A percentile compares a stretch with the other conserved stretches of the same genome.
These are phyloP conservation scores for Crepidodera aurea DNA, from an alignment of 2,888 invertebrate species.

Conservation along the genomic window DNA sequence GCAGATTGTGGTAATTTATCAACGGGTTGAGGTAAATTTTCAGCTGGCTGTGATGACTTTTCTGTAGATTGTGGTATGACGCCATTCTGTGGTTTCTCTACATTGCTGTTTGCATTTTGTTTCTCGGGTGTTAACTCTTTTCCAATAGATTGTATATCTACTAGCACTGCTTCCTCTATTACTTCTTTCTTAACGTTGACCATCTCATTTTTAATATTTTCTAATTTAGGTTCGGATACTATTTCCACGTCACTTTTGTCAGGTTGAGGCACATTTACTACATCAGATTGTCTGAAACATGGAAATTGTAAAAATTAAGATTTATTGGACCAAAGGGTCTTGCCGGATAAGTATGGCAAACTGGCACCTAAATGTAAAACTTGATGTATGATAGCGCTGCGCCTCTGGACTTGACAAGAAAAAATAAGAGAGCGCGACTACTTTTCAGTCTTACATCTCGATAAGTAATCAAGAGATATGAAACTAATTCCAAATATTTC, in stretches of 20 bases:
- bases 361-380: too few species aligned
- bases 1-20: not conserved
- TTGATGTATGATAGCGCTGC: too few species aligned
- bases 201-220: not conserved
- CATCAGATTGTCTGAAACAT: constrained; percentile 32
- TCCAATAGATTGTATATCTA: not conserved
- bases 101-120: not conserved
- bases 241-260: constrained; percentile 35
- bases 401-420: too few species aligned
- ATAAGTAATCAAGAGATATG: too few species aligned
- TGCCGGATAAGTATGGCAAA: too few species aligned
- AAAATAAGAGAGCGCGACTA: too few species aligned
- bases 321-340: too few species aligned
- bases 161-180: not conserved
- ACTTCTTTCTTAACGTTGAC: constrained; percentile 1
- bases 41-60: not conserved
- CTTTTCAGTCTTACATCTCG: too few species aligned
- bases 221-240: constrained; percentile 11
- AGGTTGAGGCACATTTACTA: constrained; percentile 35
- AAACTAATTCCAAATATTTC: too few species aligned
- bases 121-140: not conserved
- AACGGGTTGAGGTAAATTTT: not conserved
- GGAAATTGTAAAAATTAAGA: not conserved
- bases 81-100: not conserved
- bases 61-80: not conserved